Percentiles rank a stretch among this genome's conserved stretches.
Conservation (phyloP, 2,888 invertebrate species). For the Darwinula stevensoni region DNA sequence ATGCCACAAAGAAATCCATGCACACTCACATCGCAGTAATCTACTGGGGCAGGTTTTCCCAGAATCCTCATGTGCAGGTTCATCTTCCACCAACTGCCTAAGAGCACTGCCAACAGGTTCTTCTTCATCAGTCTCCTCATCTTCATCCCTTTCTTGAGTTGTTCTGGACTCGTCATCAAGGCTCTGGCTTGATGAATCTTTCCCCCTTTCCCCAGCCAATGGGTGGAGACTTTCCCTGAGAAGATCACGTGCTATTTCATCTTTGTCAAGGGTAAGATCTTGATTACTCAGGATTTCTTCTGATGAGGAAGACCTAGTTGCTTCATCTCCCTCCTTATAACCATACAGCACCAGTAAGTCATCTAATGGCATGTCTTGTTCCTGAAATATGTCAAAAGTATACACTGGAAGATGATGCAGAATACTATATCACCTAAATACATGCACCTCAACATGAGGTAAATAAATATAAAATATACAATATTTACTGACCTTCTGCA, state of each 20-base stretch:
- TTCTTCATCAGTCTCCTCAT: constrained; percentile 14
- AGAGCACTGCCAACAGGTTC: too few species aligned
- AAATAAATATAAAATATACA: background rate
- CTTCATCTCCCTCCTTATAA: constrained; percentile 16
- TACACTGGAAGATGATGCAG: background rate
- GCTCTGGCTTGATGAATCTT: too few species aligned
- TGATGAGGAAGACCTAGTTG: constrained; percentile 16
- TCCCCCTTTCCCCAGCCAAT: constrained; percentile 14
- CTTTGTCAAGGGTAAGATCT: constrained; percentile 18
- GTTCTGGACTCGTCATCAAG: background rate
- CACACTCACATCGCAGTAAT: constrained; percentile 1
- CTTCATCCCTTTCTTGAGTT: constrained; percentile 12
- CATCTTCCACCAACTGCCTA: constrained; percentile 11
- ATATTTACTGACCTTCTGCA: constrained; percentile 31
- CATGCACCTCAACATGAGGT: background rate
- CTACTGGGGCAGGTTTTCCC: background rate
- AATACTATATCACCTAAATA: constrained; percentile 4
- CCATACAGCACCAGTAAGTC: constrained; percentile 70
- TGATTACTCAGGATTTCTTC: constrained; percentile 18
- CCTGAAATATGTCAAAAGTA: constrained; percentile 19
- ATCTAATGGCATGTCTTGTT: constrained; percentile 87
- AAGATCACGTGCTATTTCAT: constrained; percentile 16
- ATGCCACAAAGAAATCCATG: too few species aligned
- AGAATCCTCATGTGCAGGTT: constrained; percentile 14
- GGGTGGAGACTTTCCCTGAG: constrained; percentile 11